A percentile compares a stretch with the other conserved stretches of the same genome.
These are phyloP conservation scores for Zosterops pallidus DNA, from an alignment of 2,113 vertebrate species.

Conservation along the genomic window DNA sequence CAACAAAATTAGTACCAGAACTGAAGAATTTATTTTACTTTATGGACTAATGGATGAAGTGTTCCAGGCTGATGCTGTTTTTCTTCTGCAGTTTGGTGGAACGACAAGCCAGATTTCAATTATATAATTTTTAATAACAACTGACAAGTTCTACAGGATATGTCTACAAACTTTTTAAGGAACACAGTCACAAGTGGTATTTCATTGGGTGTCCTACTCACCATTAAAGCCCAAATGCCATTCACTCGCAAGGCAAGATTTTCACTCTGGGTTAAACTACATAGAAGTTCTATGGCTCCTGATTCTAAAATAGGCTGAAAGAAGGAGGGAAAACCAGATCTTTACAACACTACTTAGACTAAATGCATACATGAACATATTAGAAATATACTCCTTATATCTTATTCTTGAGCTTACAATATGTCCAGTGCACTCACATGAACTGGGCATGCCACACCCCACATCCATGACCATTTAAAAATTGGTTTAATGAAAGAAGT, in stretches of 20 bases:
- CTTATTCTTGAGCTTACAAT: not conserved
- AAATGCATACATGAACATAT: not conserved
- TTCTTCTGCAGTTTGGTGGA: not conserved
- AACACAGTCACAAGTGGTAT: not conserved
- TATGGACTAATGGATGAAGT: not conserved
- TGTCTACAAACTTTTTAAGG: not conserved
- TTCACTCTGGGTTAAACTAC: constrained; percentile 97
- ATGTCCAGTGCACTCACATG: not conserved
- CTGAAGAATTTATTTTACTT: not conserved
- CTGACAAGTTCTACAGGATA: not conserved
- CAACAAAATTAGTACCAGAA: not conserved
- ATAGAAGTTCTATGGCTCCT: constrained; percentile 95
- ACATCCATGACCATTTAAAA: not conserved
- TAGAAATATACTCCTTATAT: not conserved
- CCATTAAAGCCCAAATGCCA: constrained; percentile 99
- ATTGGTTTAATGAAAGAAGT: not conserved
- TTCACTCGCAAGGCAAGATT: constrained; percentile 96
- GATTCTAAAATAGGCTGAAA: constrained; percentile 96
- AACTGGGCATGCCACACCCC: not conserved
- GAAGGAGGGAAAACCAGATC: not conserved
- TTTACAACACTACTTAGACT: not conserved
- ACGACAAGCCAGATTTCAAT: not conserved
- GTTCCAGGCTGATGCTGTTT: not conserved
- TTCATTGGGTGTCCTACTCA: constrained; percentile 60
- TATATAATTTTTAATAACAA: not conserved